phyloP scores from a whole-genome alignment of 2,888 invertebrate species.

The Itoplectis maculator region DNA sequence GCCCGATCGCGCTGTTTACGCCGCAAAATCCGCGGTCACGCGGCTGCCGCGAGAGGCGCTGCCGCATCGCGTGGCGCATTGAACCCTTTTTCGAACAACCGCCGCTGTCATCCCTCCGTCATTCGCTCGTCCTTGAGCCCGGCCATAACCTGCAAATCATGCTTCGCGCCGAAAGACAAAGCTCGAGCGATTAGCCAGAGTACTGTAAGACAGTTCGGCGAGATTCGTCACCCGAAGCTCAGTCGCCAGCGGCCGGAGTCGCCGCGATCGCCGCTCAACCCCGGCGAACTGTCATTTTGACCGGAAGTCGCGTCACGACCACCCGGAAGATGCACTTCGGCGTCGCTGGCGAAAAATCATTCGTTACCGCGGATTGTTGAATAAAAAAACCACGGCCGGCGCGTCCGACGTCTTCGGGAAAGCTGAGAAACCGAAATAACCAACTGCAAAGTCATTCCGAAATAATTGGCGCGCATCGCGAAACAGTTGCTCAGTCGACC shows the following conservation, averaged over 20 bases:
- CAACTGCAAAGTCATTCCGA: neutral
- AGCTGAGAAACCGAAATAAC: neutral
- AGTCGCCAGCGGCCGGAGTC: too few species aligned
- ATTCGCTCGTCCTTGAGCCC: neutral
- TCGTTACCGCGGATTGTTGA: neutral
- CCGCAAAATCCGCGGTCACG: neutral
- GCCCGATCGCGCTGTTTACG: neutral
- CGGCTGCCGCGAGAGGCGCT: conserved; percentile 35
- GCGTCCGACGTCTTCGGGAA: neutral
- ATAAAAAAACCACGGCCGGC: neutral
- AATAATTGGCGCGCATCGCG: conserved; percentile 46
- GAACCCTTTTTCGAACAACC: conserved; percentile 47
- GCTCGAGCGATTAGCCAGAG: neutral
- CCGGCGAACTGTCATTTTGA: conserved; percentile 35
- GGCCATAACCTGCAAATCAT: neutral
- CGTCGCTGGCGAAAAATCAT: neutral
- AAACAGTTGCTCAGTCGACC: conserved; percentile 68
- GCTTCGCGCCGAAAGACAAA: neutral
- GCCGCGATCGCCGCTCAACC: conserved; percentile 4
- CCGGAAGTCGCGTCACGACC: conserved; percentile 69
- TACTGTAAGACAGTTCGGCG: neutral
- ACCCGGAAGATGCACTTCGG: conserved; percentile 54
- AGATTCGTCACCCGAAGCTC: neutral
- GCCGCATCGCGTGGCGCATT: conserved; percentile 20
- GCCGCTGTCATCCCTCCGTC: conserved; percentile 49